Base-by-base conservation (phyloP, 2,797 vertebrate species). In the Glyptemys insculpta region DNA sequence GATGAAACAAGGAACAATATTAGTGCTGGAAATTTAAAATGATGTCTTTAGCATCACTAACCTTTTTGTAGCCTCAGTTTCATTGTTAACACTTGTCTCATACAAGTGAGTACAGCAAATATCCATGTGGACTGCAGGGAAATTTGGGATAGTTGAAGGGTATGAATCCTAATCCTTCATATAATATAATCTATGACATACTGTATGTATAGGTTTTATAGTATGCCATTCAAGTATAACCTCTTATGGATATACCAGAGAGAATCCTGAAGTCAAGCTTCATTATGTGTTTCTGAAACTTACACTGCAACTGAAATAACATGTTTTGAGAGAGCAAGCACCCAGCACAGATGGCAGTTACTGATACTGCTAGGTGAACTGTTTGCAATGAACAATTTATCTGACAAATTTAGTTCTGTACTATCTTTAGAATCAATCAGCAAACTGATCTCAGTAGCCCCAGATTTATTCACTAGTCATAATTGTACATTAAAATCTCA, bases 21-120 rank as follows among this genome's bases (percentile, higher is more conserved):
- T 34, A 8, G 0, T 0, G 0, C 2, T 56, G 29, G 86, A 27
- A 47, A 74, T 3, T 52, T 68, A 44, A 81, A 62, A 52, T 5
- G 23, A 0, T 47, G 50, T 15, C 83, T 88, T 78, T 59, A 27
- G 57, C 88, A 86, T 11, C 14, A 84, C 50, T 29, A 89, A 29
- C 49, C 15, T 91, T 85, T 83, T 18, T 90, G n/a, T 44, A 56
- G 8, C 15, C 12, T 84, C 15, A 31, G 53, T 87, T 56, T 0
- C 50, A 27, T 57, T 18, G 8, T 62, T 81, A 25, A 3, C 25
- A 4, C 57, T 91, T 85, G 7, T 41, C 82, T 86, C 57, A 65
- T 8, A 82, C 85, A 54, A 65, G n/a, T 82, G 54, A 83, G 37
- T 59, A 1, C 6, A 85, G 16, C 15, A 23, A 3, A 5, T 86